Conservation (phyloP, 2,797 vertebrate genomes). For the Octomys mimax region DNA sequence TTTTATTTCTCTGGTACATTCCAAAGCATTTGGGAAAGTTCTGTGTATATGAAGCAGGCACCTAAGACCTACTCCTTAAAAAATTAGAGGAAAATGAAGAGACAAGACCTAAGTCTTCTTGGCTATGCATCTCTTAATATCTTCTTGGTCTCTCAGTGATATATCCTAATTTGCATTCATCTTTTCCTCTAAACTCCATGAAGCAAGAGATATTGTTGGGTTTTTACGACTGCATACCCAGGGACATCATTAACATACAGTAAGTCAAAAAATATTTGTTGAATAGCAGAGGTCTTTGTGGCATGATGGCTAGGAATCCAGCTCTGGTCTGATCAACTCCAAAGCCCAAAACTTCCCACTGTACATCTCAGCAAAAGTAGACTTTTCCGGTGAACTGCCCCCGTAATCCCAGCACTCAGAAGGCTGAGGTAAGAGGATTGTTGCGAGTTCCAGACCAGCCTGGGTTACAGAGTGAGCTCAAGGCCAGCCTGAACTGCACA, state of each 20-base stretch:
- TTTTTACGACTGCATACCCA: slow-evolving; percentile 22
- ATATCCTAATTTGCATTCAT: slow-evolving; percentile 12
- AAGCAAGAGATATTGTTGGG: neutral
- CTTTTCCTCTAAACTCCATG: slow-evolving; percentile 41
- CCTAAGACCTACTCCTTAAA: slow-evolving; percentile 13
- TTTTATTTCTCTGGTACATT: slow-evolving; percentile 20
- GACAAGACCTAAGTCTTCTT: neutral
- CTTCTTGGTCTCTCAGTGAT: slow-evolving; percentile 46
- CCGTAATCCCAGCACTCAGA: neutral
- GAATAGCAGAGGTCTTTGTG: neutral
- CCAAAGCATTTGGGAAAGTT: slow-evolving; percentile 34
- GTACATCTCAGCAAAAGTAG: slow-evolving; percentile 18
- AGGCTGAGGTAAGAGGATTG: no score
- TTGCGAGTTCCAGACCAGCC: no score
- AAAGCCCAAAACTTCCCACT: neutral
- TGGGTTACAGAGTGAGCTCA: no score
- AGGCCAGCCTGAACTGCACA: no score
- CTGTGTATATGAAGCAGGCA: neutral
- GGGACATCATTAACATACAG: neutral
- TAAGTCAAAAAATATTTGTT: slow-evolving; percentile 18
- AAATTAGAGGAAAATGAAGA: neutral
- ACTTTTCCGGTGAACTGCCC: neutral
- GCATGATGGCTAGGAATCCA: neutral
- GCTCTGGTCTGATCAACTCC: neutral
- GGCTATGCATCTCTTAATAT: slow-evolving; percentile 19